A percentile compares a stretch with the other conserved stretches of the same genome.
Conservation (phyloP, 2,797 vertebrate species). For the Pogonophryne albipinna region DNA sequence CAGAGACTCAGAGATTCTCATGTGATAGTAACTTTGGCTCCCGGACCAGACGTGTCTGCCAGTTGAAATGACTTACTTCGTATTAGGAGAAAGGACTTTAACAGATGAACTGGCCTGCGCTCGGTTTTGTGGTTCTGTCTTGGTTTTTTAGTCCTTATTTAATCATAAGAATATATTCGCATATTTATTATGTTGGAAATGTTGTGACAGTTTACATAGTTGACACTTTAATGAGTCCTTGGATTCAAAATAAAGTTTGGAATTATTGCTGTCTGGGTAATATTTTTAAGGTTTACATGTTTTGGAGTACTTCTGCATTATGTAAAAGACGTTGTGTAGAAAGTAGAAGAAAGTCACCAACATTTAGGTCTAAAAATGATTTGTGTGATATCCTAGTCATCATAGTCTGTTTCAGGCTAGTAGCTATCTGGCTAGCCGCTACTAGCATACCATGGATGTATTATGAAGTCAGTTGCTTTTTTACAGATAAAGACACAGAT, state of each 20-base stretch:
- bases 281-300: background rate
- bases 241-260: constrained; percentile 14
- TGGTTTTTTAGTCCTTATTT: constrained; percentile 39
- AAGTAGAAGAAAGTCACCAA: too few species aligned
- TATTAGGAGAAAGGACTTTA: constrained; percentile 54
- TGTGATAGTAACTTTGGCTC: constrained; percentile 79
- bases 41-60: constrained; percentile 38
- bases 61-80: constrained; percentile 64
- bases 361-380: too few species aligned
- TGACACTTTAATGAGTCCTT: constrained; percentile 9
- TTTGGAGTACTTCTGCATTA: background rate
- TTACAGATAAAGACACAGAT: constrained; percentile 21
- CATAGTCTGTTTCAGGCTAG: too few species aligned
- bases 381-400: too few species aligned
- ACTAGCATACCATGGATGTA: too few species aligned
- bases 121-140: constrained; percentile 29
- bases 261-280: background rate
- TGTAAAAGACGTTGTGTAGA: background rate
- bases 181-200: constrained; percentile 13
- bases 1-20: constrained; percentile 64
- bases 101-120: constrained; percentile 53
- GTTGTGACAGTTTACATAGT: background rate
- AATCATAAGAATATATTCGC: constrained; percentile 12
- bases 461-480: background rate
- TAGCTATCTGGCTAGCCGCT: too few species aligned